Evolutionary conservation across 2,888 invertebrate genomes (phyloP), one percentile per base, ranked within the genome.

Genomic region (Achlya flavicornis): DNA sequence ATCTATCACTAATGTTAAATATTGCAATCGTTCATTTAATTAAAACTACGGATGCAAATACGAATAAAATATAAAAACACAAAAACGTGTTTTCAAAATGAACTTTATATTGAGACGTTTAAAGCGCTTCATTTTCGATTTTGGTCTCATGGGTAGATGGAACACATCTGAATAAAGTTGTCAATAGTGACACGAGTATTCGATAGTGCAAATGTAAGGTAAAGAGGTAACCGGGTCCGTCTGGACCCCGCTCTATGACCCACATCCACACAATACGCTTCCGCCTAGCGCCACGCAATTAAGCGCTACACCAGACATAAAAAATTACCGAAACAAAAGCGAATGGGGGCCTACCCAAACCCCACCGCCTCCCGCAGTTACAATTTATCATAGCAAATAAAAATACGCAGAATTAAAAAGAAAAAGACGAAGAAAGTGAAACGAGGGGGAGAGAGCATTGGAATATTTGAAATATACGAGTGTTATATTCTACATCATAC

Each of bases 301-400:
- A 93, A 91, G 88, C 89, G 82, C 84, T 86, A 89, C 91, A 90
- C 87, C 89, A 91, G 92, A 93, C 90, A 91, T 92, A 93, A 93
- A 93, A 92, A 92, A 92, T 89, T 91, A 91, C 91, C 88, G 90
- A 92, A 93, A 92, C 92, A 93, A 93, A 92, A 90, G 91, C 88
- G 86, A 84, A 83, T 79, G 73, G 84, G 77, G 83, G 81, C 72
- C 66, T 78, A 76, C 80, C 78, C 77, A 71, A 78, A 78, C 76
- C 69, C 60, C 65, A 41, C 72, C 66, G 71, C 79, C 83, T 85
- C 75, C 84, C 85, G 86, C 89, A 83, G 89, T 88, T 88, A 92
- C 92, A 92, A 93, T 93, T 93, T 93, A 93, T 93, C 93, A 93
- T 93, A 91, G 89, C 90, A 90, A 93, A 93, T 93, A 93, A 92